These are phyloP conservation scores for Euphysa ruthae DNA, from an alignment of 30 jellyfish, hydroid and myxozoan species.

Conservation along the genomic window DNA sequence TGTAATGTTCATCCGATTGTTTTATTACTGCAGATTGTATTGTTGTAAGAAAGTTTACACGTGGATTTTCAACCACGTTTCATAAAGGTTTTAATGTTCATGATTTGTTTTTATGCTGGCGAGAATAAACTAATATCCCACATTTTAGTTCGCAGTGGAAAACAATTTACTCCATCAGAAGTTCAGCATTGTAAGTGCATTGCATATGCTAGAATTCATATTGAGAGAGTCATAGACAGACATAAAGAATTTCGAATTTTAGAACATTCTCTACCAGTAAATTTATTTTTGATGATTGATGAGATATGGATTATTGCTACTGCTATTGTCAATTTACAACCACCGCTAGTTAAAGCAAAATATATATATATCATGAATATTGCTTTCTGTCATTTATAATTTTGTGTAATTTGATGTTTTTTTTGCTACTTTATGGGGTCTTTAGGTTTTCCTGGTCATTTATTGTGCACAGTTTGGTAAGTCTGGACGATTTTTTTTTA, in stretches of 20 bases:
- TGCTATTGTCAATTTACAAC: conserved; percentile 28
- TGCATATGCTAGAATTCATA: conserved; percentile 39
- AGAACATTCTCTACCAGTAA: conserved; percentile 37
- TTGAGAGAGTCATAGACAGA: conserved; percentile 35
- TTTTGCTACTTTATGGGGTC: too few species aligned
- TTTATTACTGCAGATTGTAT: conserved; percentile 25
- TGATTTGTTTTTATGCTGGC: conserved; percentile 34
- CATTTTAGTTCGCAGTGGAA: conserved; percentile 18
- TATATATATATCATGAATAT: too few species aligned
- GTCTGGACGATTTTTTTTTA: too few species aligned
- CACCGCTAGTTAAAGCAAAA: conserved; percentile 24
- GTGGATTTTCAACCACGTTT: conserved; percentile 27
- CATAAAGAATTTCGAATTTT: conserved; percentile 27
- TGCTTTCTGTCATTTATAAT: too few species aligned
- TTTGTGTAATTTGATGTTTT: too few species aligned
- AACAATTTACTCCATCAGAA: conserved; percentile 35
- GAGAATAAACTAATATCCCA: conserved; percentile 17
- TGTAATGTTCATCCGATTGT: too few species aligned
- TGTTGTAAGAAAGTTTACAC: conserved; percentile 22
- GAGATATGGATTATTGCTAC: conserved; percentile 38
- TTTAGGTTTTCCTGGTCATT: too few species aligned
- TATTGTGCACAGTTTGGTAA: too few species aligned
- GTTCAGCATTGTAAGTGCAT: conserved; percentile 22
- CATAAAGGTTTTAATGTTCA: conserved; percentile 26
- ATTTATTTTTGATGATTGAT: conserved; percentile 14